Percentiles rank a stretch among this genome's conserved stretches.
Conservation (phyloP, 2,888 invertebrate genomes). For the Cephonodes hylas region DNA sequence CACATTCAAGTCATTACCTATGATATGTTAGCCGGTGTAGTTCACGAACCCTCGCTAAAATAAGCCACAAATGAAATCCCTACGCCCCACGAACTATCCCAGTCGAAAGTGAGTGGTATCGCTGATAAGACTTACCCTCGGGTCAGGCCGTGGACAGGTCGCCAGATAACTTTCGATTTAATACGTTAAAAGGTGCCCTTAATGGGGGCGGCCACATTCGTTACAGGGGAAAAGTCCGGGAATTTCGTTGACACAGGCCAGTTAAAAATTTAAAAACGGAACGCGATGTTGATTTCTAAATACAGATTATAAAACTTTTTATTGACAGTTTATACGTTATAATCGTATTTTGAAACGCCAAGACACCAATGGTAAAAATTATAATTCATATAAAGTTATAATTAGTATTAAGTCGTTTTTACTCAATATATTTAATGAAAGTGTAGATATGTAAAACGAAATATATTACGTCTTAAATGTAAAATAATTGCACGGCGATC, state of each 20-base stretch:
- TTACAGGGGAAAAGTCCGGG: conserved; percentile 57
- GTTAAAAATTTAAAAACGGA: neutral
- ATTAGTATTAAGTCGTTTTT: too few relatives aligned
- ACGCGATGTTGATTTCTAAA: neutral
- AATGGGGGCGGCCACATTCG: conserved; percentile 76
- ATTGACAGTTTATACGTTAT: neutral
- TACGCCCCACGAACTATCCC: conserved; percentile 37
- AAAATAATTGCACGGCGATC: too few relatives aligned
- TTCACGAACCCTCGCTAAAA: neutral
- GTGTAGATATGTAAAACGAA: too few relatives aligned
- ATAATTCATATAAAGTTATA: too few relatives aligned
- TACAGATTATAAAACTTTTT: neutral
- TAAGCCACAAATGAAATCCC: conserved; percentile 46
- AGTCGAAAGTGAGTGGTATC: conserved; percentile 64
- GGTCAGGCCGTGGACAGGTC: conserved; percentile 63
- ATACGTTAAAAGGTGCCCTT: conserved; percentile 78
- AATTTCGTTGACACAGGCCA: conserved; percentile 41
- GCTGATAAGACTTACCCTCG: conserved; percentile 55
- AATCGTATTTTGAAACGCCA: neutral
- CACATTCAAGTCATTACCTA: neutral
- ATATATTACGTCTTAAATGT: too few relatives aligned
- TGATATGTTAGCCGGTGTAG: neutral
- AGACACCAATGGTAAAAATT: too few relatives aligned
- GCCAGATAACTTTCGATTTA: conserved; percentile 73
- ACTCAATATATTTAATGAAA: too few relatives aligned